Conservation (phyloP, 2,888 invertebrate species). For the Acrobasis suavella region DNA sequence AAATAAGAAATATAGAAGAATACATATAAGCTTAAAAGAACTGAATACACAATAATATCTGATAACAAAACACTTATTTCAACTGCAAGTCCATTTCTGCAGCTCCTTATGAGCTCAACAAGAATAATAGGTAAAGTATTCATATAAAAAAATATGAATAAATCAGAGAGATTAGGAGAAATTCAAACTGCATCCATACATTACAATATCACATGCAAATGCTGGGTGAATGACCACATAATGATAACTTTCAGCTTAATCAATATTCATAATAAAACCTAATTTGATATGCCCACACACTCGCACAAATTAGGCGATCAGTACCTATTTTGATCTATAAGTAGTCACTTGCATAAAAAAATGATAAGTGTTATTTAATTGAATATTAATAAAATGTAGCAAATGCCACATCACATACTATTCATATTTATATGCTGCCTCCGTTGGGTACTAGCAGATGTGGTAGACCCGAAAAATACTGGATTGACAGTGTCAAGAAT, state of each 20-base stretch:
- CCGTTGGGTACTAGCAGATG: no score
- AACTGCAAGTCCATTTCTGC: no score
- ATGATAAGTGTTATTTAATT: no score
- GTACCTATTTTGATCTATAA: neutral
- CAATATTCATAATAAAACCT: conserved; percentile 15
- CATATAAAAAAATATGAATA: neutral
- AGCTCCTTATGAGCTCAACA: neutral
- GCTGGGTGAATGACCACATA: neutral
- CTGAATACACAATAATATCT: no score
- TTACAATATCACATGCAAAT: conserved; percentile 13
- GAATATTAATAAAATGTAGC: no score
- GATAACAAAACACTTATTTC: no score
- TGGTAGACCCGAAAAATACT: no score
- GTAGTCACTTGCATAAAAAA: neutral
- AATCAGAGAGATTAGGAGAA: conserved; percentile 12
- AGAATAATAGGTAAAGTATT: neutral
- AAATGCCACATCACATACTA: no score
- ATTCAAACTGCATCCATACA: conserved; percentile 16
- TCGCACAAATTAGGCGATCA: neutral
- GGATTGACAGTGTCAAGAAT: no score
- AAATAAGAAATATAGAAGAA: no score
- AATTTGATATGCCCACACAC: neutral
- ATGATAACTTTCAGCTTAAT: neutral
- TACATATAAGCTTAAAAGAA: no score
- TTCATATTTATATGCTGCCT: no score